A percentile compares a stretch with the other conserved stretches of the same genome.
phyloP scores from a whole-genome alignment of 2,888 invertebrate species.

The Tridacna crocea region DNA sequence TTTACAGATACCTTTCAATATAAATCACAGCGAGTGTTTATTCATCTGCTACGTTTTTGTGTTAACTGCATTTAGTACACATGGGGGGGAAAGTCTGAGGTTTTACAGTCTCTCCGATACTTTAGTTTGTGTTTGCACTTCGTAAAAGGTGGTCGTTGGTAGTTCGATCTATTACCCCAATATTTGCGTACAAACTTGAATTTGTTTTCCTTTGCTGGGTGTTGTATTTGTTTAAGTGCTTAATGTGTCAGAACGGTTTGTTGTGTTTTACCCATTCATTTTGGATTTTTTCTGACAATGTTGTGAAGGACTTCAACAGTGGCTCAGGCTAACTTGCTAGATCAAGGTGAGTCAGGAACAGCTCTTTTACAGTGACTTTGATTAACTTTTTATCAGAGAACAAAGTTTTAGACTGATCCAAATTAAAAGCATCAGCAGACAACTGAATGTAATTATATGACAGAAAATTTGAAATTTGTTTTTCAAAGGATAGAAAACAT shows the following conservation, averaged over 20 bases:
- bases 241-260: constrained; percentile 24
- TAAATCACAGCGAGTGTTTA: constrained; percentile 24
- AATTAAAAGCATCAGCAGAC: too few relatives aligned
- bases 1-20: constrained; percentile 18
- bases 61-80: constrained; percentile 8
- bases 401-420: too few relatives aligned
- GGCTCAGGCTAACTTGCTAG: neutral
- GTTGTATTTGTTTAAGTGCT: constrained; percentile 29
- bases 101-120: constrained; percentile 9
- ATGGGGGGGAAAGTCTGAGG: neutral
- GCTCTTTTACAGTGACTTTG: too few relatives aligned
- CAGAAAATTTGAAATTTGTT: too few relatives aligned
- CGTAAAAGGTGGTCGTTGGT: constrained; percentile 7
- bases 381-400: too few relatives aligned
- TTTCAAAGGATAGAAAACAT: too few relatives aligned
- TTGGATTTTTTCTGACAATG: constrained; percentile 16
- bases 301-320: neutral
- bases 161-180: constrained; percentile 26
- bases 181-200: constrained; percentile 24
- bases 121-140: constrained; percentile 8
- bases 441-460: too few relatives aligned
- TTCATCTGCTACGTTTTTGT: constrained; percentile 22
- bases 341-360: neutral
- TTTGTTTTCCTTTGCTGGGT: constrained; percentile 27
- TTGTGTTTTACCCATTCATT: constrained; percentile 7